Evolutionary conservation across 2,888 invertebrate species (phyloP).

Genomic region (Lasioglossum leucozonium): DNA sequence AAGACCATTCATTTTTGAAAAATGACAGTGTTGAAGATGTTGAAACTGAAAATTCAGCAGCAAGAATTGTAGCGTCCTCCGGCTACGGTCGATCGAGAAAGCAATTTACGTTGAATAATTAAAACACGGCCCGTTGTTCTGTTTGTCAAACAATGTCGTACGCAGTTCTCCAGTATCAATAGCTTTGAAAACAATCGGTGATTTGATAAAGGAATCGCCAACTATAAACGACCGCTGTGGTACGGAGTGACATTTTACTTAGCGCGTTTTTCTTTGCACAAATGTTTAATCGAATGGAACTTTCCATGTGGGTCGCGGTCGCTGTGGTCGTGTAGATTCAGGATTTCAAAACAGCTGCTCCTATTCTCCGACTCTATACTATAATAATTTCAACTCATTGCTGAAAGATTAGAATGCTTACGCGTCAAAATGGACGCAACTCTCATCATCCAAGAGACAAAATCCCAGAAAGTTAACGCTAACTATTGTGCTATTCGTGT

Average conservation of each 20-base stretch:
- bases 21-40: neutral
- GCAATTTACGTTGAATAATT: neutral
- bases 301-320: neutral
- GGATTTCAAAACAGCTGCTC: neutral
- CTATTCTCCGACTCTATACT: too few species aligned
- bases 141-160: conserved; percentile 34
- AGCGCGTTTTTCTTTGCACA: neutral
- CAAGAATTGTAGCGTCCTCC: neutral
- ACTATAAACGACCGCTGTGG: conserved; percentile 2
- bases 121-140: conserved; percentile 3
- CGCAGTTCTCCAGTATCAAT: conserved; percentile 17
- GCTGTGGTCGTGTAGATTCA: neutral
- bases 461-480: too few species aligned
- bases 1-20: neutral
- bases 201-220: conserved; percentile 20
- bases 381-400: too few species aligned
- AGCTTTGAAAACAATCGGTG: conserved; percentile 35
- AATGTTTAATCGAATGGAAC: neutral
- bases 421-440: too few species aligned
- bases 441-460: too few species aligned
- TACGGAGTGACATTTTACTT: conserved; percentile 13
- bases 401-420: too few species aligned
- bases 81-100: neutral
- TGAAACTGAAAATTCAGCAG: neutral
- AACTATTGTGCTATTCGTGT: too few species aligned